Conservation (phyloP, 2,113 vertebrate species). For the Thamnaconus septentrionalis region DNA sequence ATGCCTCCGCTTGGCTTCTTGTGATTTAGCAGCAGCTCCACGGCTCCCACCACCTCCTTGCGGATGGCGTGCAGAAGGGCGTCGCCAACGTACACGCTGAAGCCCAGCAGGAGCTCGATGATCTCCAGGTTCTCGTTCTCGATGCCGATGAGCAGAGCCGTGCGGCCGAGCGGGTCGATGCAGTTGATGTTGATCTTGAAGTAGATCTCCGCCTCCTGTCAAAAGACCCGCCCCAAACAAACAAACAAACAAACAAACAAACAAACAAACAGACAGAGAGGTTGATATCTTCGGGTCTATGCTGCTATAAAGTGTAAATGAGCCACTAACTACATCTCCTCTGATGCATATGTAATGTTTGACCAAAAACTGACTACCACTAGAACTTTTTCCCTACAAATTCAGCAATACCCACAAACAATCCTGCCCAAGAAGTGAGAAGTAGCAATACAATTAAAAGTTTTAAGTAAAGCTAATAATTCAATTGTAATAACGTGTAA, state of each 20-base stretch:
- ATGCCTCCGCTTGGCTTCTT: conserved; percentile 96
- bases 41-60: conserved; percentile 96
- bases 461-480: too few species aligned
- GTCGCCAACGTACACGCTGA: conserved; percentile 92
- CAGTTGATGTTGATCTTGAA: conserved; percentile 99
- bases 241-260: not conserved
- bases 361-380: too few species aligned
- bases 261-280: too few species aligned
- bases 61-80: conserved; percentile 96
- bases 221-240: conserved; percentile 15
- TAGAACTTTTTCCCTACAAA: too few species aligned
- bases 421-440: too few species aligned
- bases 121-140: conserved; percentile 99
- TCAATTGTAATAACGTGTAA: too few species aligned
- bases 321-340: not conserved
- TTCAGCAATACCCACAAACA: too few species aligned
- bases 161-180: conserved; percentile 96
- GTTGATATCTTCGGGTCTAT: too few species aligned
- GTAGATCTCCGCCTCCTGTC: conserved; percentile 94
- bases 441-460: too few species aligned
- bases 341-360: too few species aligned
- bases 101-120: conserved; percentile 91
- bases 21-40: conserved; percentile 94
- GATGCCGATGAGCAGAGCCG: conserved; percentile 96
- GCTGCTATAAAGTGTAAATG: conserved; percentile 13